Conservation (phyloP, 1,140 invertebrate genomes). For the Heterodera schachtii region DNA sequence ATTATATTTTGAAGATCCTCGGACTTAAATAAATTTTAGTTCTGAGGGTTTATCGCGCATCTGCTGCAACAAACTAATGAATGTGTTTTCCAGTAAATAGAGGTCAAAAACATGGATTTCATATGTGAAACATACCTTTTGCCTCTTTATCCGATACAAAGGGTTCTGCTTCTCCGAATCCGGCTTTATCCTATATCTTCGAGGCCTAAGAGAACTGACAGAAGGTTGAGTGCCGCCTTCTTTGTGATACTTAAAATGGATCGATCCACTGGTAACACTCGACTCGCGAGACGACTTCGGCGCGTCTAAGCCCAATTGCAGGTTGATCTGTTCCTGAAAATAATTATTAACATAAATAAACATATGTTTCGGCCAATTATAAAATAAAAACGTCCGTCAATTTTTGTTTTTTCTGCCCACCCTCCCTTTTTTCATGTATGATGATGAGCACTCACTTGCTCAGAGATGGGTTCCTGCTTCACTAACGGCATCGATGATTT, state of each 20-base stretch:
- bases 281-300: slow-evolving; percentile 16
- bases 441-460: slow-evolving; percentile 15
- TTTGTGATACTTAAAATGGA: background rate
- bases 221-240: background rate
- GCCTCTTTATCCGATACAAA: slow-evolving; percentile 40
- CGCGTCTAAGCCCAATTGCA: background rate
- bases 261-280: slow-evolving; percentile 20
- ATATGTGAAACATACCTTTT: slow-evolving; percentile 11
- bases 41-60: too few relatives aligned
- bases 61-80: too few relatives aligned
- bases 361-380: too few relatives aligned
- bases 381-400: too few relatives aligned
- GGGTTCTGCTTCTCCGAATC: slow-evolving; percentile 46
- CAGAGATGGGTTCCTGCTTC: slow-evolving; percentile 23
- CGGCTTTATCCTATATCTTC: slow-evolving; percentile 49
- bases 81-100: too few relatives aligned
- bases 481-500: slow-evolving; percentile 2
- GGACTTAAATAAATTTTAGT: too few relatives aligned
- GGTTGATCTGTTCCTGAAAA: background rate
- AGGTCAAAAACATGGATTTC: too few relatives aligned
- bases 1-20: too few relatives aligned
- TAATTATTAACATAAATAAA: too few relatives aligned
- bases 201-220: slow-evolving; percentile 19
- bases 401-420: too few relatives aligned
- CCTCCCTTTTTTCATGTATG: background rate